Evolutionary conservation across 2,888 invertebrate species (phyloP).

Genomic region (Falcaria lacertinaria): DNA sequence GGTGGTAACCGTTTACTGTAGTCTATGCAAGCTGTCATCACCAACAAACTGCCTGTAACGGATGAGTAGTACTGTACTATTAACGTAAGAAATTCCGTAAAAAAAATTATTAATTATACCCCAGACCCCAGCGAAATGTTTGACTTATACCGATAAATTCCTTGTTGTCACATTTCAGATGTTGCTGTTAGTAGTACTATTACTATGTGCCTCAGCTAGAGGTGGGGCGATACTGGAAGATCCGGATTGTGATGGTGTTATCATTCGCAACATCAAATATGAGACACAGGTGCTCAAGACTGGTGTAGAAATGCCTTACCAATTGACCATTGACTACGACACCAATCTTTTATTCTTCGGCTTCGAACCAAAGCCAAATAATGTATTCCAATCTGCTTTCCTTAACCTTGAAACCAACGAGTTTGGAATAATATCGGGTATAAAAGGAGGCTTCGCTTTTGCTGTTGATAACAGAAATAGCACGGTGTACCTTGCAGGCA

Average conservation of each 20-base stretch:
- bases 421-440: conserved; percentile 34
- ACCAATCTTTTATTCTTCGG: conserved; percentile 57
- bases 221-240: conserved; percentile 11
- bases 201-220: conserved; percentile 15
- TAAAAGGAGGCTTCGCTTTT: conserved; percentile 48
- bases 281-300: conserved; percentile 33
- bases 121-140: no score
- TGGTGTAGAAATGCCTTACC: conserved; percentile 42
- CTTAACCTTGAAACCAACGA: conserved; percentile 45
- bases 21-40: no score
- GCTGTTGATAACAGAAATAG: conserved; percentile 39
- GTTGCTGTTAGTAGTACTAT: conserved; percentile 17
- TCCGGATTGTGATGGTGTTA: conserved; percentile 13
- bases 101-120: no score
- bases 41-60: no score
- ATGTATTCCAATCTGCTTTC: conserved; percentile 38
- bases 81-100: no score
- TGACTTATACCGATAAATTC: no score
- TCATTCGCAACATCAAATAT: conserved; percentile 12
- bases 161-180: conserved; percentile 38
- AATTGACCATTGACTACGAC: conserved; percentile 51
- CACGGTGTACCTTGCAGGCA: conserved; percentile 51
- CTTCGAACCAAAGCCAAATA: conserved; percentile 18
- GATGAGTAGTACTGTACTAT: no score
- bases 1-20: no score